These are phyloP conservation scores for Hippocampus abdominalis DNA, from an alignment of 2,113 vertebrate species.

Conservation along the genomic window DNA sequence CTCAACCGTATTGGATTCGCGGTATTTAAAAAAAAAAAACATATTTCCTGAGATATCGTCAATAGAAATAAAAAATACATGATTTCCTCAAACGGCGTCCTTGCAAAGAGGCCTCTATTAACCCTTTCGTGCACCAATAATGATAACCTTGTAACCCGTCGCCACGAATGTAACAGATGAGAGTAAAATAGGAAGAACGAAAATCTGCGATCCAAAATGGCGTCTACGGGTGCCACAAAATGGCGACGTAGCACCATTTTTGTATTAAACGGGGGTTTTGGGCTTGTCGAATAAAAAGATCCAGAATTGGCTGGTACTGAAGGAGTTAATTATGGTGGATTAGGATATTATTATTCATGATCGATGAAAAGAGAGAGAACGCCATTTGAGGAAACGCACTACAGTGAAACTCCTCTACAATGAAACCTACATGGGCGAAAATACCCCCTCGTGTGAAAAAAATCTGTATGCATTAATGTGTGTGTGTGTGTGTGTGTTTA, in stretches of 20 bases:
- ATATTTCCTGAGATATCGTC: background rate
- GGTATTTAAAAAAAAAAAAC: background rate
- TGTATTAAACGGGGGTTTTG: background rate
- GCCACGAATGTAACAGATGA: background rate
- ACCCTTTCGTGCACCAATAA: too few relatives aligned
- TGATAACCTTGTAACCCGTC: too few relatives aligned
- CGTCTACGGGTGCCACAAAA: background rate
- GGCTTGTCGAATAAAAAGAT: background rate
- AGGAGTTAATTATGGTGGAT: too few relatives aligned
- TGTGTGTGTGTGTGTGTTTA: too few relatives aligned
- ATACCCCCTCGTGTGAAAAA: too few relatives aligned
- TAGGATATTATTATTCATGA: too few relatives aligned
- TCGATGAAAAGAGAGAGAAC: background rate
- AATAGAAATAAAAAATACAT: background rate
- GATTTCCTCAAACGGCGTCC: background rate
- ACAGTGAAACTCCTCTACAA: too few relatives aligned
- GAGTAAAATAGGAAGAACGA: background rate
- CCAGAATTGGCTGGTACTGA: too few relatives aligned
- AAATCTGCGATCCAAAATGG: background rate
- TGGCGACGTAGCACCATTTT: background rate
- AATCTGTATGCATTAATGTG: too few relatives aligned
- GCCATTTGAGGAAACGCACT: background rate
- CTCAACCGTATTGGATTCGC: background rate
- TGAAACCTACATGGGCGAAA: too few relatives aligned
- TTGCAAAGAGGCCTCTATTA: too few relatives aligned